Evolutionary conservation across 2,888 invertebrate genomes (phyloP), one percentile per base, ranked within the genome.

Genomic region (Cryptocheilus praepositus): DNA sequence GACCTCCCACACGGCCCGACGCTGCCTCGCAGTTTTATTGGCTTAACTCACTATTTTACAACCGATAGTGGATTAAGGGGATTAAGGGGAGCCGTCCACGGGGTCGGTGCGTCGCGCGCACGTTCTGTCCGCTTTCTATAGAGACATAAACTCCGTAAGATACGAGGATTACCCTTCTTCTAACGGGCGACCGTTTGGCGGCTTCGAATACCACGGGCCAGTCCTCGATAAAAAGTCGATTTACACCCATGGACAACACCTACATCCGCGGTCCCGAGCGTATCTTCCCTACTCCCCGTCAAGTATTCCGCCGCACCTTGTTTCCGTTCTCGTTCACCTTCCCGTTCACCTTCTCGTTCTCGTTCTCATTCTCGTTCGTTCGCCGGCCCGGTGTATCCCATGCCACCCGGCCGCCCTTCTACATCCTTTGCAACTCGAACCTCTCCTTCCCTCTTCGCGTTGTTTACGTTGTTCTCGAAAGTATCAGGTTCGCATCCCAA

Each of bases 121-220:
- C 45, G 7, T 21, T 16, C 19, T 15, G 28, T 16, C 28, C 49
- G 67, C 51, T 64, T 67, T 64, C 68, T 77, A 79, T 81, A 74
- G 79, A 79, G 82, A 79, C 80, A 74, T 82, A 79, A 83, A 83
- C 79, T 77, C 61, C 64, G 60, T 71, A 63, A 83, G 75, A 81
- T 81, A 80, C 74, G 77, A 73, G 76, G 71, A 79, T 77, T 77
- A 75, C 63, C 70, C 63, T 57, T 64, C 62, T 73, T 71, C 70
- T 56, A 55, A 59, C 43, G 59, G 51, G 25, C 18, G 18, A 11
- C 61, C 61, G 61, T 53, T 54, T 61, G 51, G 49, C 51, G 60
- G 36, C 60, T 61, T 49, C 51, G 45, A 22, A 18, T 44, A 54
- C 57, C 36, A 22, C 61, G 25, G 1, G 36, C 18, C n/a, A 52